A percentile compares a stretch with the other conserved stretches of the same genome.
Conservation (phyloP, 2,797 vertebrate genomes). For the Pseudopleuronectes americanus region DNA sequence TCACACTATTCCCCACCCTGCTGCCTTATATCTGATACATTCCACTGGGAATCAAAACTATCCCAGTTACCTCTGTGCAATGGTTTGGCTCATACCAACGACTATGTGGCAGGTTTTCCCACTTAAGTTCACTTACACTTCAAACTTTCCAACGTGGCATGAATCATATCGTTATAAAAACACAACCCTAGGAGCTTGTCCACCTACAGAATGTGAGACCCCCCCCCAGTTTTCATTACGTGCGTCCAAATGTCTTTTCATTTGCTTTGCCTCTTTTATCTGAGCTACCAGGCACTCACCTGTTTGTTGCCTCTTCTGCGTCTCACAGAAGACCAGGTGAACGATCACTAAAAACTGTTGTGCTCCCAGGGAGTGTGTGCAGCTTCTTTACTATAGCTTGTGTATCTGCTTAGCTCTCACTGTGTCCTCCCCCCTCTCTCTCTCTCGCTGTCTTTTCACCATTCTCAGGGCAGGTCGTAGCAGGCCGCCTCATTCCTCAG, state of each 20-base stretch:
- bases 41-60: not conserved
- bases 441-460: slow-evolving; percentile 38
- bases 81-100: not conserved
- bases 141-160: not conserved
- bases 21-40: not conserved
- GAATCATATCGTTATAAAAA: not conserved
- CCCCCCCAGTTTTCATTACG: not conserved
- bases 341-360: slow-evolving; percentile 7
- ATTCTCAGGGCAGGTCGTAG: slow-evolving; percentile 75
- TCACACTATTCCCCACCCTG: not conserved
- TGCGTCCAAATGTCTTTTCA: not conserved
- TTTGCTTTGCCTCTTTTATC: not conserved
- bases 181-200: not conserved
- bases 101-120: not conserved
- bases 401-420: slow-evolving; percentile 37
- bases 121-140: not conserved
- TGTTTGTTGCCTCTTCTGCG: slow-evolving; percentile 66
- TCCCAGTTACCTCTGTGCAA: not conserved
- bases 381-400: slow-evolving; percentile 29
- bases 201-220: not conserved
- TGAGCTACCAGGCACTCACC: slow-evolving; percentile 59
- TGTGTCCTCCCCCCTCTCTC: slow-evolving; percentile 12
- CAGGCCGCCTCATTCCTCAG: slow-evolving; percentile 85
- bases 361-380: slow-evolving; percentile 29
- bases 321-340: slow-evolving; percentile 68